Evolutionary conservation across 1,140 invertebrate genomes (phyloP).

Genomic region (Brachionus rubens): DNA sequence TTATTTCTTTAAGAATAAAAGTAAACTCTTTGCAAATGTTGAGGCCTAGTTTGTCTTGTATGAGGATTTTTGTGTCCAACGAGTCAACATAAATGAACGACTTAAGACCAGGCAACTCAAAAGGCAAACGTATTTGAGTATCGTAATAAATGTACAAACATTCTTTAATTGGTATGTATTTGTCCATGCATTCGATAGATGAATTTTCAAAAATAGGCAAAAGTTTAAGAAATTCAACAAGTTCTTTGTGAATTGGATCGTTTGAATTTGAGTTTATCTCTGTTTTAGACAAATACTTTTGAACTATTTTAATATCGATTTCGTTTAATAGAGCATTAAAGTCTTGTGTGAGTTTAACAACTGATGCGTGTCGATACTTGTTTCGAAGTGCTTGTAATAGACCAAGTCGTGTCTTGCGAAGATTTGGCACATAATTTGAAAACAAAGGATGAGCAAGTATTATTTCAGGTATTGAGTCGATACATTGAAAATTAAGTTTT

Average conservation of each 20-base stretch:
- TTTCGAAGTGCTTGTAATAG: conserved; percentile 15
- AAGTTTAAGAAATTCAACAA: conserved; percentile 30
- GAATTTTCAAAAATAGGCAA: conserved; percentile 46
- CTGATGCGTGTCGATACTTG: neutral
- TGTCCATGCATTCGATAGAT: neutral
- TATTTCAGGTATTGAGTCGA: neutral
- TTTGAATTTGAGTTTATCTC: neutral
- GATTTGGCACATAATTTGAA: conserved; percentile 18
- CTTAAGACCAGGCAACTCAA: conserved; percentile 9
- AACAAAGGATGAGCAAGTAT: neutral
- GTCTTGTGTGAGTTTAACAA: conserved; percentile 12
- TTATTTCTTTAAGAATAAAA: neutral
- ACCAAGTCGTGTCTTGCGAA: neutral
- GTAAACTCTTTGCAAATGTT: neutral
- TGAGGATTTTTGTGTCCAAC: neutral
- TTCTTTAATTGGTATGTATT: conserved; percentile 24
- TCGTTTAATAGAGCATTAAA: conserved; percentile 35
- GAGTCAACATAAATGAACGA: conserved; percentile 29
- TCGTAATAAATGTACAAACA: conserved; percentile 15
- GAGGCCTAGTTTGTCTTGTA: conserved; percentile 9
- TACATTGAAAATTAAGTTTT: conserved; percentile 31
- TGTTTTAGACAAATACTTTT: conserved; percentile 30
- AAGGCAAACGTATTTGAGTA: conserved; percentile 32
- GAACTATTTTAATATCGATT: conserved; percentile 5
- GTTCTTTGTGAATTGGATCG: neutral